Base-by-base conservation (phyloP, 2,888 invertebrate species). In the Lutraria lutraria region DNA sequence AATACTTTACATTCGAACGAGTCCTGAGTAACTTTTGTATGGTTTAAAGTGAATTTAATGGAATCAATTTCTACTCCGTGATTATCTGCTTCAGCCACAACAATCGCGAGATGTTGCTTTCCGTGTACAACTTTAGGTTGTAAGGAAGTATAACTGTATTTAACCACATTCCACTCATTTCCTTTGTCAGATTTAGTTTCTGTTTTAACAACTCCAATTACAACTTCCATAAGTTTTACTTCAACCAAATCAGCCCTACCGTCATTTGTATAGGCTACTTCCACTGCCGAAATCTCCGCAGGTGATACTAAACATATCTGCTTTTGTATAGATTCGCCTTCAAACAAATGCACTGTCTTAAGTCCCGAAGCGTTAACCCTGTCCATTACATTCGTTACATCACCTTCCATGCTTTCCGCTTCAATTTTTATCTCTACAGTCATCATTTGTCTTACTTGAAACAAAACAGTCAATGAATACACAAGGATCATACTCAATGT, bases 51-150 rank as follows among this genome's bases (percentile, higher is more conserved):
- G 12, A 94, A 29, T 8, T 83, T 88, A 21, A 94, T 82, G 43
- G 85, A 82, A 85, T 94, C 94, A 12, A 95, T 87, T 89, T 95
- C 95, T 4, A 94, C 88, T 15, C 94, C 94, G 88, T 93, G 91
- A 21, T 54, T 68, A 84, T 94, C 94, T 0, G 93, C 56, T 15
- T 87, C n/a, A 13, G 88, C 83, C 19, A 93, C 89, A 15, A 68
- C 80, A 3, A 94, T 34, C 1, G 83, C 86, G 2, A 94, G 60
- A 6, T 80, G 89, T 56, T 94, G 93, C 21, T 90, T 60, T 13
- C 94, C 94, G 6, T 25, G 19, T 15, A 25, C 12, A 19, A 31
- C 31, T 34, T 31, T 34, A 31, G 76, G 34, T 76, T 29, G 15
- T 6, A 76, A 31, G 31, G 76, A 2, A 29, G 91, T 86, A n/a